Evolutionary conservation across 2,113 vertebrate species (phyloP), one percentile per base, ranked within the genome.

Genomic region (Crotophaga sulcirostris): DNA sequence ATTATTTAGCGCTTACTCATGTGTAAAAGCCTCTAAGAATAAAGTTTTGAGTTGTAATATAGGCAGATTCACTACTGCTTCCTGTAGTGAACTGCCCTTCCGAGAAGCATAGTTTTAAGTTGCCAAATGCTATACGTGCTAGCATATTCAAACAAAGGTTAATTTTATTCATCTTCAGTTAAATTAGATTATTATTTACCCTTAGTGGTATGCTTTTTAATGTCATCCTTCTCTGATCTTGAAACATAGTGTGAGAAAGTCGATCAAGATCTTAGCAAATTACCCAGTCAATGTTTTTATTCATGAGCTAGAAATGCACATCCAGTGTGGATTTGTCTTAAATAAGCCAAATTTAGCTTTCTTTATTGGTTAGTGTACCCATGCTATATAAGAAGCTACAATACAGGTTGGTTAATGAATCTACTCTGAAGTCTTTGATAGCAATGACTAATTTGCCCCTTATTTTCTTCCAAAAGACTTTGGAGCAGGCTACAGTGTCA

Each of bases 1-100:
- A 97, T 98, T 98, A 98, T 96, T 98, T 98, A 98, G 97, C 97
- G 95, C 92, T 97, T 97, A 96, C 90, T 97, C 96, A 52, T 93
- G 97, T 95, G 87, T 82, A 96, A 97, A 97, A 95, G 80, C 76
- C 95, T 89, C 72, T 90, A 95, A 95, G 90, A 93, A 97, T 55
- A 90, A 97, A 97, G 90, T 94, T 97, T 85, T 81, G 47, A 94
- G 55, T 18, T 90, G 87, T 85, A 93, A 96, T 91, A 96, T 38
- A 91, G 66, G 60, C 77, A 88, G 87, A 86, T 93, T 94, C 78
- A 34, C 63, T 73, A 63, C 62, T 82, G 85, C 88, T 78, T 93
- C 69, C 47, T 28, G 49, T 34, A 81, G n/a, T n/a, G n/a, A n/a
- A n/a, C n/a, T n/a, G n/a, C n/a, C 95, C 97, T 94, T 90, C 47